Evolutionary conservation across 2,113 vertebrate species (phyloP), one percentile per base, ranked within the genome.

Genomic region (Gobio gobio): DNA sequence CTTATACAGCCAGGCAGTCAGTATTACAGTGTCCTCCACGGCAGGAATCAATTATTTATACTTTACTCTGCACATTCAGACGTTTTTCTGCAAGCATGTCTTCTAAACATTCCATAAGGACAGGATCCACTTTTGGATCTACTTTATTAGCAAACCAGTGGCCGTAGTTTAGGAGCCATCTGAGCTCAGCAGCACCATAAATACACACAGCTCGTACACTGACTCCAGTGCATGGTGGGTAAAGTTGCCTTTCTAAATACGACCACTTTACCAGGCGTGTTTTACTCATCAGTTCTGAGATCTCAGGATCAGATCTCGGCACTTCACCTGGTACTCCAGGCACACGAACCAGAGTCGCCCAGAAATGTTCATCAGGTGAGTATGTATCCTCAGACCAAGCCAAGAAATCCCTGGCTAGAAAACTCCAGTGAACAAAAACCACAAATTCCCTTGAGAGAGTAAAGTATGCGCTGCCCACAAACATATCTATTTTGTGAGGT

Each of bases 101-200:
- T 89, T 96, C 96, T 59, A 99, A 94, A 85, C 97, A 99, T 92
- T 97, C 96, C 70, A 95, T 90, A 79, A 98, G 85, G 61, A 97
- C 24, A 7, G 97, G 96, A 56, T 99, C 97, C 40, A 98, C 96
- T 85, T 94, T 96, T 66, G 95, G 95, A 83, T 98, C 96, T 83
- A 98, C 94, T 89, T 99, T 99, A 90, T 98, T 99, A 82, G 95
- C 97, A 0, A 99, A 98, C 97, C 96, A 98, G 87, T 98, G 97
- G 0, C 96, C 95, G 0, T 94, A 95, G 79, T 92, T 93, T 1
- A 98, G 91, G 54, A 98, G 96, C 97, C 97, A 98, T 16, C 95
- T 94, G 84, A 98, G 78, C 70, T 98, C 97, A 0, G 94, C 95
- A 0, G 96, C 93, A 6, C 97, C 97, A 0, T 92, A 99, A 87